Base-by-base conservation (phyloP, 2,888 invertebrate species). In the Meghimatium bilineatum region DNA sequence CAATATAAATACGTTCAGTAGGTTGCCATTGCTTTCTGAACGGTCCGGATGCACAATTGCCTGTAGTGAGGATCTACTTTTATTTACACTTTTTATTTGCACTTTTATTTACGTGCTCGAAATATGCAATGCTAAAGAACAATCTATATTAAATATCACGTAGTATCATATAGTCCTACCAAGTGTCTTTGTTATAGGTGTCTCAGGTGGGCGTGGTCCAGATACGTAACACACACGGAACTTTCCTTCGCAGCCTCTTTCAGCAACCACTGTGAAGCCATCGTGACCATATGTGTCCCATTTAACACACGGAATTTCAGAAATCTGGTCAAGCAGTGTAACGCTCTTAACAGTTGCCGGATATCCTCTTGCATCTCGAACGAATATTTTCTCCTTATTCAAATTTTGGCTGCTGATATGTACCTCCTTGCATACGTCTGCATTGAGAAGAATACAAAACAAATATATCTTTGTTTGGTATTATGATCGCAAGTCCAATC, bases 141-240 rank as follows among this genome's bases (percentile, higher is more conserved):
- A n/a, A n/a, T n/a, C n/a, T n/a, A n/a, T n/a, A n/a, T n/a, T 44
- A 8, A 44, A 44, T 12, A 44, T 44, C 44, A 8, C 6, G 44
- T 44, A 44, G 5, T 44, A 12, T 12, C 44, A 44, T 44, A 8
- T 12, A 63, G 0, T 29, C 74, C n/a, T 52, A 74, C 74, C 74
- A 32, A 34, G 52, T 2, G 14, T 52, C 32, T 17, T 52, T 20
- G 49, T 49, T 17, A 74, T 52, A 14, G 49, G 29, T 2, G 23
- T 10, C 6, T 74, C 74, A 17, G 74, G 74, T 52, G 29, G 14
- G 10, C 78, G 67, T 6, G 17, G n/a, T 2, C 66, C 66, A 3
- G 63, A 67, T 38, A 66, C 49, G n/a, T 71, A 71, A 38, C 80
- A 80, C 32, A 80, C 60, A 8, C 23, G 52, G 29, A 80, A 80